Evolutionary conservation across 2,888 invertebrate species (phyloP).

Genomic region (Patella depressa): DNA sequence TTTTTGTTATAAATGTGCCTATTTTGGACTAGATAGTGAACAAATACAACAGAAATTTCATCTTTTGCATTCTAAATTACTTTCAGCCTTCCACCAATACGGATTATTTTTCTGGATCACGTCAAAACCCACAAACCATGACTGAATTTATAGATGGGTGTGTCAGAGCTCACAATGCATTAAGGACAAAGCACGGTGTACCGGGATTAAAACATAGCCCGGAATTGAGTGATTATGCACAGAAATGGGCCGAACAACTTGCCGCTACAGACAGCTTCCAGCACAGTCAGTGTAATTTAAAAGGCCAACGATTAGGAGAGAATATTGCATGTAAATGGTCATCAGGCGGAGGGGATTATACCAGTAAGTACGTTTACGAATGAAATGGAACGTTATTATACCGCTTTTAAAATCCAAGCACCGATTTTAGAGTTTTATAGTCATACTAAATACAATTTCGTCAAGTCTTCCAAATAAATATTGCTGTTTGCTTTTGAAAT

Average conservation of each 20-base stretch:
- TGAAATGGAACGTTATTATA: neutral
- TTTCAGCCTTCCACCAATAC: neutral
- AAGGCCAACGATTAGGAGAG: conserved; percentile 77
- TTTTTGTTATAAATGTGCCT: too few species aligned
- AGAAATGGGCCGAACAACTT: conserved; percentile 89
- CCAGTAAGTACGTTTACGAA: conserved; percentile 45
- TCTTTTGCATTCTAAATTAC: too few species aligned
- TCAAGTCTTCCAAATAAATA: too few species aligned
- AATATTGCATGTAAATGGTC: conserved; percentile 68
- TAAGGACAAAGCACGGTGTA: conserved; percentile 54
- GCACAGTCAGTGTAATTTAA: conserved; percentile 80
- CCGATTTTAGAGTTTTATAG: too few species aligned
- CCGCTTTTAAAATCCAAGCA: too few species aligned
- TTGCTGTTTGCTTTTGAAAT: too few species aligned
- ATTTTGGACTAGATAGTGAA: too few species aligned
- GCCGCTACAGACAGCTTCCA: conserved; percentile 86
- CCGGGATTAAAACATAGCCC: conserved; percentile 50
- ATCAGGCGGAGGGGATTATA: conserved; percentile 58
- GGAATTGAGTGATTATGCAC: conserved; percentile 72
- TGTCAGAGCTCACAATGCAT: conserved; percentile 58
- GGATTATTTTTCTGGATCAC: conserved; percentile 19
- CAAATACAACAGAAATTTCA: too few species aligned
- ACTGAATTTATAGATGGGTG: conserved; percentile 59
- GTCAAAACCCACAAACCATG: conserved; percentile 79
- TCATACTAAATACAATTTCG: too few species aligned